Percentiles rank a stretch among this genome's conserved stretches.
phyloP scores from a whole-genome alignment of 1,140 invertebrate genomes.

The Caenorhabditis inopinata region DNA sequence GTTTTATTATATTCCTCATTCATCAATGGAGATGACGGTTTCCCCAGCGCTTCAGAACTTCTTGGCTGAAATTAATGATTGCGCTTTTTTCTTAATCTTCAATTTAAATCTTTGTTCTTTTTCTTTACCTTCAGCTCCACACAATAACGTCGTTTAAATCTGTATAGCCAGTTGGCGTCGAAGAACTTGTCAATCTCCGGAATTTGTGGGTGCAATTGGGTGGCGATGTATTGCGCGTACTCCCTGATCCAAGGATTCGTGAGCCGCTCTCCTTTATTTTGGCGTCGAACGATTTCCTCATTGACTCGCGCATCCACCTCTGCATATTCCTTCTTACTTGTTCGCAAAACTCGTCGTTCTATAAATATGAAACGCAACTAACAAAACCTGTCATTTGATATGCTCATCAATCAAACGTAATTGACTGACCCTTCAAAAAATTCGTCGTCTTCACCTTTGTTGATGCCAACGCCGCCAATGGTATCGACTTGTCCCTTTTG shows the following conservation, averaged over 20 bases:
- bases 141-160: background rate
- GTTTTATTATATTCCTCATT: too few relatives aligned
- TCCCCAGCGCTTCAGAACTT: background rate
- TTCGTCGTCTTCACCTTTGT: background rate
- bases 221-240: background rate
- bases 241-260: slow-evolving; percentile 19
- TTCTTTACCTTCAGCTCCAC: background rate
- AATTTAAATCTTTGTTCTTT: too few relatives aligned
- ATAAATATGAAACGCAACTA: too few relatives aligned
- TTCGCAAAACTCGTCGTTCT: slow-evolving; percentile 1
- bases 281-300: background rate
- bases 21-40: too few relatives aligned
- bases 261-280: background rate
- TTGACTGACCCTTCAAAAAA: slow-evolving; percentile 4
- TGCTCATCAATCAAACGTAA: background rate
- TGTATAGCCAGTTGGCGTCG: slow-evolving; percentile 19
- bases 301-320: background rate
- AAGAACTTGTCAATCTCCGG: background rate
- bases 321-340: background rate
- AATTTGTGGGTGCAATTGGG: background rate
- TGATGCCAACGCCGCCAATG: background rate
- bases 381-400: background rate
- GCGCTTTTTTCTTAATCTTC: background rate
- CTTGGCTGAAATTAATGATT: background rate
- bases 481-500: background rate